These are phyloP conservation scores for Eupithecia pulchellata DNA, from an alignment of 2,888 invertebrate species.

Conservation along the genomic window DNA sequence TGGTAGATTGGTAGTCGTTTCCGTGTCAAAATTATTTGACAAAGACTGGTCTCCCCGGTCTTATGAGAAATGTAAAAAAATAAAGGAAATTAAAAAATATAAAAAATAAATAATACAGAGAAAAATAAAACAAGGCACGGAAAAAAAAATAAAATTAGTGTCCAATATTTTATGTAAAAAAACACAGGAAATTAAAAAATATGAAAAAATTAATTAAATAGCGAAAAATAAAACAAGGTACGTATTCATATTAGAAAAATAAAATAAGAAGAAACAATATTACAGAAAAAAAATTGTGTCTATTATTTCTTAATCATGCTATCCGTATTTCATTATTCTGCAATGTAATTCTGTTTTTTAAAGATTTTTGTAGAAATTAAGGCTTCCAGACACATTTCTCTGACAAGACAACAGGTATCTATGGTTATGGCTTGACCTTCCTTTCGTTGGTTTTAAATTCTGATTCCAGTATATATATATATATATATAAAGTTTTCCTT, in stretches of 20 bases:
- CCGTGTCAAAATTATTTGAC: not conserved
- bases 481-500: constrained; percentile 23
- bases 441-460: not conserved
- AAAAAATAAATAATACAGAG: not conserved
- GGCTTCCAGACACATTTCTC: not conserved
- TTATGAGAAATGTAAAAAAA: constrained; percentile 31
- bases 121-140: too few species aligned
- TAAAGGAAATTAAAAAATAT: not conserved
- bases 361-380: not conserved
- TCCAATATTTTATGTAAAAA: too few species aligned
- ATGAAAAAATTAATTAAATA: too few species aligned
- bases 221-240: too few species aligned
- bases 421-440: not conserved
- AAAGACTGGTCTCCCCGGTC: constrained; percentile 39
- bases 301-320: too few species aligned
- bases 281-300: too few species aligned
- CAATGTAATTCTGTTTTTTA: not conserved
- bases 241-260: too few species aligned
- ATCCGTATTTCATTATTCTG: not conserved
- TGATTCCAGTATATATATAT: not conserved
- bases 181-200: too few species aligned
- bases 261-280: too few species aligned
- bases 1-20: constrained; percentile 11
- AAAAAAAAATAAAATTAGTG: too few species aligned
- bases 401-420: not conserved